Percentiles rank a stretch among this genome's conserved stretches.
These are phyloP conservation scores for Sipha maydis DNA, from an alignment of 2,888 invertebrate genomes.

Conservation along the genomic window DNA sequence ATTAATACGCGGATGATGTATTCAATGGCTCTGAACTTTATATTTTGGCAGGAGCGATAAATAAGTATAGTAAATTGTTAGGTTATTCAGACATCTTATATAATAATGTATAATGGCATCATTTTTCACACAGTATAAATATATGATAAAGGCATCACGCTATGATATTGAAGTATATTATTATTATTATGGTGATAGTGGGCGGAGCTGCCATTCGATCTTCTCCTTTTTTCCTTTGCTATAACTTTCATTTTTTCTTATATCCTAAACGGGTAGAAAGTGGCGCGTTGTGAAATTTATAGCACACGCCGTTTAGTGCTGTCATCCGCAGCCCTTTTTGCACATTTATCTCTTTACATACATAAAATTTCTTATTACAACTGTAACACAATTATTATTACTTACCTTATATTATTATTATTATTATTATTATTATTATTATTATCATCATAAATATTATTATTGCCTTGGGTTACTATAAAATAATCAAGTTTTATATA, in stretches of 20 bases:
- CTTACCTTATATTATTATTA: background rate
- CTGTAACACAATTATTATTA: constrained; percentile 25
- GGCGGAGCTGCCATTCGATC: constrained; percentile 12
- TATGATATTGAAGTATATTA: constrained; percentile 36
- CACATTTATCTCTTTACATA: constrained; percentile 43
- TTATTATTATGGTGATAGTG: constrained; percentile 45
- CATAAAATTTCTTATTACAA: constrained; percentile 33
- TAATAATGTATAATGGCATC: background rate
- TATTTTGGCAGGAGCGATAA: background rate
- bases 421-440: background rate
- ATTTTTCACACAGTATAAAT: background rate
- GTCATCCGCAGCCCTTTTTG: constrained; percentile 33
- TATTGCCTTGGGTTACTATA: background rate
- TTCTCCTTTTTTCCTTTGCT: constrained; percentile 2
- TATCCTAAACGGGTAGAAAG: constrained; percentile 5
- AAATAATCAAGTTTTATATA: background rate
- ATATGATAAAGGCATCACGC: background rate
- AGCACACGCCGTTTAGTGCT: constrained; percentile 30
- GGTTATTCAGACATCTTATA: background rate
- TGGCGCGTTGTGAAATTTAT: constrained; percentile 36
- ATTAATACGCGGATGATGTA: background rate
- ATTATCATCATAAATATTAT: no score
- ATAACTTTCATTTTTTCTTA: constrained; percentile 43
- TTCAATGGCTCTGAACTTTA: background rate
- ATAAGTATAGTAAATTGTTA: background rate